Conservation (phyloP, 2,797 vertebrate species). For the Sebastes steindachneri region DNA sequence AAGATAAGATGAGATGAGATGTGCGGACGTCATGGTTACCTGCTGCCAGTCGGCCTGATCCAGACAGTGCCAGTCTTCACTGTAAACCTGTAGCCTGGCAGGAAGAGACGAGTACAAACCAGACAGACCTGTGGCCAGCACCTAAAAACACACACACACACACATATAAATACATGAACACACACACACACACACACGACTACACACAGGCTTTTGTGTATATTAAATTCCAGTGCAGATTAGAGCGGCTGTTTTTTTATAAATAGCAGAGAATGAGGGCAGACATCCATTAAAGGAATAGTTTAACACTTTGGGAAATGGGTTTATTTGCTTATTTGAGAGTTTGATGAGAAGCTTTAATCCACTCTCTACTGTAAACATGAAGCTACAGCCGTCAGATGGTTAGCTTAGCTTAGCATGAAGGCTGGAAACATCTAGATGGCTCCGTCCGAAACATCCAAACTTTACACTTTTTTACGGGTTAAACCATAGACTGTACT, state of each 20-base stretch:
- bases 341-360: no score
- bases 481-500: background rate
- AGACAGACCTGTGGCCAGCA: conserved; percentile 95
- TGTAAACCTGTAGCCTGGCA: conserved; percentile 90
- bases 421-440: background rate
- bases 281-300: background rate
- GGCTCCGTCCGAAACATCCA: background rate
- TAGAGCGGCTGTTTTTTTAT: background rate
- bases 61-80: conserved; percentile 93
- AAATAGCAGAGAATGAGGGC: no score
- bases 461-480: background rate
- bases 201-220: background rate
- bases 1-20: no score
- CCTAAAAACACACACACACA: conserved; percentile 83
- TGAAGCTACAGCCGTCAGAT: background rate
- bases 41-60: conserved; percentile 90
- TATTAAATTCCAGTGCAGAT: conserved; percentile 42
- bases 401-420: background rate
- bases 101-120: conserved; percentile 96
- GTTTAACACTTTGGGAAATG: background rate
- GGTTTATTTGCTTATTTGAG: no score
- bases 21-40: conserved; percentile 35
- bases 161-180: conserved; percentile 72
- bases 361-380: background rate
- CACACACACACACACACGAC: conserved; percentile 10